Conservation (phyloP, 2,888 invertebrate genomes). For the Mythimna vitellina region DNA sequence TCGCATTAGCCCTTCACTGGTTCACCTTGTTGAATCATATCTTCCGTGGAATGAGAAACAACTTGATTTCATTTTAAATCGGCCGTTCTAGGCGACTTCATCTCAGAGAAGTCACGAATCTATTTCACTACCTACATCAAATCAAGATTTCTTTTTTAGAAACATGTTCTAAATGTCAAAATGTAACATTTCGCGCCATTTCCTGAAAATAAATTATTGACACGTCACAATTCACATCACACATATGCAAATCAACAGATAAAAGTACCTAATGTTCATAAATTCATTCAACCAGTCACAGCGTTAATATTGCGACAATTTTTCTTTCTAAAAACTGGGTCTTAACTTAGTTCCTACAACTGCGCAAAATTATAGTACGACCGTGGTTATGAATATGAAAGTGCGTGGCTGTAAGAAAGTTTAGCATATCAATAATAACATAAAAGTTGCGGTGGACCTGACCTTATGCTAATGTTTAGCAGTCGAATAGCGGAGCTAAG, state of each 20-base stretch:
- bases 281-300: not conserved
- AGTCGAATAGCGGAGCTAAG: constrained; percentile 6
- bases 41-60: constrained; percentile 25
- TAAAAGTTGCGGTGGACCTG: constrained; percentile 4
- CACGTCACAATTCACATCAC: not conserved
- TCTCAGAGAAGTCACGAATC: not conserved
- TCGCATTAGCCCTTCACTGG: constrained; percentile 45
- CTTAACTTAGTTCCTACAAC: not conserved
- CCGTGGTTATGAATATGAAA: constrained; percentile 30
- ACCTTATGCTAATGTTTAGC: constrained; percentile 49
- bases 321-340: not conserved
- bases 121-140: not conserved
- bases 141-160: not conserved
- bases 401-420: constrained; percentile 33
- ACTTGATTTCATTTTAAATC: constrained; percentile 24
- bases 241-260: not conserved
- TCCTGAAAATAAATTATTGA: not conserved
- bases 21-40: constrained; percentile 32
- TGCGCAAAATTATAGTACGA: not conserved
- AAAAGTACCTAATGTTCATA: not conserved
- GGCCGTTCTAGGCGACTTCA: not conserved
- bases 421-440: constrained; percentile 31
- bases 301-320: not conserved
- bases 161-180: not conserved
- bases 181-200: not conserved